phyloP scores from a whole-genome alignment of 2,888 invertebrate genomes.

The Spisula subtruncata region DNA sequence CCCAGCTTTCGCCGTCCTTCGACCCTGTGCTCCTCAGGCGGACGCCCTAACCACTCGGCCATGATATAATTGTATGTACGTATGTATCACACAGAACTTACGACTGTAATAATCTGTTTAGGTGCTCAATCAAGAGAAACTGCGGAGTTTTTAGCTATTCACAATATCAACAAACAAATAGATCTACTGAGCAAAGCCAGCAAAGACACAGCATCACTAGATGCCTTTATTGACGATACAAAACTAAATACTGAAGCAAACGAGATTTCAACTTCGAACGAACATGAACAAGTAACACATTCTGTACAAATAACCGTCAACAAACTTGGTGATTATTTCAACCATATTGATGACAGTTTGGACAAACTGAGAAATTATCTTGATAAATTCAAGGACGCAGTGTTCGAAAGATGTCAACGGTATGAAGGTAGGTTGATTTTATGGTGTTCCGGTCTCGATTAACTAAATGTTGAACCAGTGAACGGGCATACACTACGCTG shows the following conservation, averaged over 20 bases:
- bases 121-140: neutral
- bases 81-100: too few relatives aligned
- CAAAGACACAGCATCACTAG: constrained; percentile 3
- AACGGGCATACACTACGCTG: too few relatives aligned
- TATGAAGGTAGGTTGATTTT: constrained; percentile 38
- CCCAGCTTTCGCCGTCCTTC: too few relatives aligned
- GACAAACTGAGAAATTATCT: constrained; percentile 42
- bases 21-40: too few relatives aligned
- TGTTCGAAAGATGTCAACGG: constrained; percentile 36
- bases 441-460: too few relatives aligned
- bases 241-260: neutral
- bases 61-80: too few relatives aligned
- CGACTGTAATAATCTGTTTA: neutral
- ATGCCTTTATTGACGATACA: constrained; percentile 42
- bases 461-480: too few relatives aligned
- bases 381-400: constrained; percentile 48
- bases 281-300: constrained; percentile 34
- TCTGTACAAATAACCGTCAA: constrained; percentile 32
- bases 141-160: constrained; percentile 26
- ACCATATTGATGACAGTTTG: constrained; percentile 35
- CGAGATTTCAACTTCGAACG: neutral
- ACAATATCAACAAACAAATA: constrained; percentile 3
- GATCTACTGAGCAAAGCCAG: constrained; percentile 17
- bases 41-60: too few relatives aligned
- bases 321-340: constrained; percentile 40